These are phyloP conservation scores for Larimichthys polyactis DNA, from an alignment of 2,113 vertebrate species.

Conservation along the genomic window DNA sequence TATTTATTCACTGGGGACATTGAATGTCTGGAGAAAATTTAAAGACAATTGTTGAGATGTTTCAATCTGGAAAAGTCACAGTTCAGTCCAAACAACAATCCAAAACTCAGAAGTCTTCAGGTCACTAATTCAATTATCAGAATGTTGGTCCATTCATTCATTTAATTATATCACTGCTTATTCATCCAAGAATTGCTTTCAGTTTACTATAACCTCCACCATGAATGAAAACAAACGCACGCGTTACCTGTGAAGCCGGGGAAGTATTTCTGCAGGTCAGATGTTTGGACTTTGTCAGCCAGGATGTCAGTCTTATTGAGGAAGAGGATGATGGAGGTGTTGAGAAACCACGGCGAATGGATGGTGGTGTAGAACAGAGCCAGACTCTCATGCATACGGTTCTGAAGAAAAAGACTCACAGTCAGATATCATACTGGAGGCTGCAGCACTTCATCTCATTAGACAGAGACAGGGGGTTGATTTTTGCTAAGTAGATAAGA, in stretches of 20 bases:
- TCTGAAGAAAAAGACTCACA: constrained; percentile 76
- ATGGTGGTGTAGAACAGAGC: constrained; percentile 92
- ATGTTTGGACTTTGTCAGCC: constrained; percentile 88
- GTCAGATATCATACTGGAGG: neutral
- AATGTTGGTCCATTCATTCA: neutral
- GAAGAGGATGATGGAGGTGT: constrained; percentile 91
- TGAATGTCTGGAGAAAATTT: neutral
- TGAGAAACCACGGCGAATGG: constrained; percentile 89
- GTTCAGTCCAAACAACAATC: neutral
- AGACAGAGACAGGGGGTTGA: no score
- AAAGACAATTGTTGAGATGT: neutral
- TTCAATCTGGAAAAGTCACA: neutral
- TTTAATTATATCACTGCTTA: neutral
- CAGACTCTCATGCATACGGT: constrained; percentile 92
- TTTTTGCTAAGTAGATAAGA: no score
- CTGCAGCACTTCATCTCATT: neutral
- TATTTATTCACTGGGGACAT: neutral
- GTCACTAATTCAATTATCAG: neutral
- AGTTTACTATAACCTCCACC: neutral
- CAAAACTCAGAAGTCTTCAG: neutral
- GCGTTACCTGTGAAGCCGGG: constrained; percentile 85
- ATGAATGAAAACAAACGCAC: neutral
- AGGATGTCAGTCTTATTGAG: constrained; percentile 95
- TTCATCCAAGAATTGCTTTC: neutral
- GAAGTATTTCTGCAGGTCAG: constrained; percentile 89